Evolutionary conservation across 1,140 invertebrate species (phyloP).

Genomic region (Bombus terrestris): DNA sequence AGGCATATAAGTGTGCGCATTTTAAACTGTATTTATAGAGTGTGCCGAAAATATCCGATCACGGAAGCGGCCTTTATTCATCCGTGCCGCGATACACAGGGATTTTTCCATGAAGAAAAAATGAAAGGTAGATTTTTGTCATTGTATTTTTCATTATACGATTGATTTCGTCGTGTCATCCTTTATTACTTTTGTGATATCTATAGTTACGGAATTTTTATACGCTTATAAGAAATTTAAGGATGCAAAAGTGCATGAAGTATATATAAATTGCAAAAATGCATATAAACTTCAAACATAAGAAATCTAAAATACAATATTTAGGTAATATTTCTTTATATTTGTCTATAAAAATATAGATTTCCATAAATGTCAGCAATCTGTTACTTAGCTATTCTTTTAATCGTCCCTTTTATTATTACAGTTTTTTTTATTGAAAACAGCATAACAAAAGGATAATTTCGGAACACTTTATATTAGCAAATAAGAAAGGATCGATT

Average conservation of each 20-base stretch:
- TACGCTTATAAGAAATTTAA: background rate
- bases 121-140: background rate
- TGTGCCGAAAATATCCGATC: slow-evolving; percentile 37
- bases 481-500: slow-evolving; percentile 36
- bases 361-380: background rate
- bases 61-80: background rate
- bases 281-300: background rate
- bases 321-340: background rate
- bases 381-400: background rate
- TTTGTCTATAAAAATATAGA: background rate
- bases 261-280: background rate
- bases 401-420: background rate
- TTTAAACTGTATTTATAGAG: slow-evolving; percentile 33
- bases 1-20: slow-evolving; percentile 57
- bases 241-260: background rate
- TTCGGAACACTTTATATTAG: slow-evolving; percentile 35
- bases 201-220: too few species aligned
- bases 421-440: background rate
- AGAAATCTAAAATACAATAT: background rate
- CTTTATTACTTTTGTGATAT: background rate
- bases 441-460: background rate
- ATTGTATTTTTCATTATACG: background rate
- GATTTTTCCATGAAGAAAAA: background rate
- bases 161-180: too few species aligned
- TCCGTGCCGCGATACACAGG: background rate